Conservation (phyloP, 1,140 invertebrate species). For the Agrypnia vestita region DNA sequence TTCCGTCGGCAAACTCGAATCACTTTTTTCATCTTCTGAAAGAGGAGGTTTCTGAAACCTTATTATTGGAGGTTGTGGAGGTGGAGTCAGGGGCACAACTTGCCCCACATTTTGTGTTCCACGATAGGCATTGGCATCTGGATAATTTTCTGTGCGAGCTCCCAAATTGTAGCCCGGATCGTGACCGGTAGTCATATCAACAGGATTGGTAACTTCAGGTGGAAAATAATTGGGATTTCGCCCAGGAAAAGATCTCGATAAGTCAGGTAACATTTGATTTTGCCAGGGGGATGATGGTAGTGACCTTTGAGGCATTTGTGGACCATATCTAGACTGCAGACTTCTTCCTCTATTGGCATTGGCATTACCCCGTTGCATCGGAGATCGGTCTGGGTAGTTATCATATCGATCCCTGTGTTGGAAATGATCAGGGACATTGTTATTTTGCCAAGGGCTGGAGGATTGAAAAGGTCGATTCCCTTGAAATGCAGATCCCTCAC, state of each 20-base stretch:
- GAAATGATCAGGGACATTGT: slow-evolving; percentile 29
- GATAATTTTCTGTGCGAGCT: neutral
- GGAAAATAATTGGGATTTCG: slow-evolving; percentile 25
- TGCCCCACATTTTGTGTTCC: neutral
- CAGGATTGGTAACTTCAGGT: slow-evolving; percentile 18
- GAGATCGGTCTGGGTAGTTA: slow-evolving; percentile 52
- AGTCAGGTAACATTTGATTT: slow-evolving; percentile 32
- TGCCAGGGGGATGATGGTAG: slow-evolving; percentile 46
- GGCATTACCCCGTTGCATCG: slow-evolving; percentile 21
- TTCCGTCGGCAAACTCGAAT: slow-evolving; percentile 79
- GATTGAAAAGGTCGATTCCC: slow-evolving; percentile 65
- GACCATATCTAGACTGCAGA: slow-evolving; percentile 41
- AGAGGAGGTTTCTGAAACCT: slow-evolving; percentile 69
- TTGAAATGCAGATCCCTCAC: slow-evolving; percentile 56
- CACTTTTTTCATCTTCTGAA: slow-evolving; percentile 76
- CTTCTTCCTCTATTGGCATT: slow-evolving; percentile 46
- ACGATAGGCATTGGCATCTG: neutral
- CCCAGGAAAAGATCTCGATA: slow-evolving; percentile 38
- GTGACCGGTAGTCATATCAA: slow-evolving; percentile 26
- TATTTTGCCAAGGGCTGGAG: slow-evolving; percentile 65
- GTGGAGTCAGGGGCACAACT: slow-evolving; percentile 35
- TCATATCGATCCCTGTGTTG: slow-evolving; percentile 51
- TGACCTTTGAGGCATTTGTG: slow-evolving; percentile 32
- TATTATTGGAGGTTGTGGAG: slow-evolving; percentile 75
- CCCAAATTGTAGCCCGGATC: slow-evolving; percentile 16